Conservation (phyloP, 2,797 vertebrate genomes). For the Eupleurogrammus muticus region DNA sequence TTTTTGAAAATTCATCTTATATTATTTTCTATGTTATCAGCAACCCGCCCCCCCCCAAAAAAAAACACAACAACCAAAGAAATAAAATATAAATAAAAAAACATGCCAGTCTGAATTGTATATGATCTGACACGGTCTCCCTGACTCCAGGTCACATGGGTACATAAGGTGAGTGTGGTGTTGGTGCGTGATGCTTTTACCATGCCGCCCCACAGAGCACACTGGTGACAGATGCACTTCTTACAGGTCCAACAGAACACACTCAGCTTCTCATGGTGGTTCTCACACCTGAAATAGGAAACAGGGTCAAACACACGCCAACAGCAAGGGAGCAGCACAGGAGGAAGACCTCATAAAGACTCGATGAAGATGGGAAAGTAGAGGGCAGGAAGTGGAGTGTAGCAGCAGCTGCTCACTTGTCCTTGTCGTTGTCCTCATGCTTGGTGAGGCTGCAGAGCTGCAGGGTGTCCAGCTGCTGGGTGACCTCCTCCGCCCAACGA, state of each 20-base stretch:
- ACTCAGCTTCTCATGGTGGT: constrained; percentile 98
- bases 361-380: too few relatives aligned
- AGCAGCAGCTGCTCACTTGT: constrained; percentile 87
- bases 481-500: constrained; percentile 99
- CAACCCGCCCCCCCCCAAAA: too few relatives aligned
- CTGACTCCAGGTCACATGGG: too few relatives aligned
- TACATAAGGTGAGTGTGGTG: too few relatives aligned
- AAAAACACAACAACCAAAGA: too few relatives aligned
- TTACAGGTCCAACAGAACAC: constrained; percentile 99
- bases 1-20: too few relatives aligned
- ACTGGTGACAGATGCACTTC: constrained; percentile 99
- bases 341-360: not conserved
- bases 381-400: not conserved
- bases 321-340: too few relatives aligned
- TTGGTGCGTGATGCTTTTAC: constrained; percentile 85
- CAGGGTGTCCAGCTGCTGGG: constrained; percentile 96
- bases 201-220: constrained; percentile 99
- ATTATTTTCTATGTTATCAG: too few relatives aligned
- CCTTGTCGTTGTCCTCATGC: constrained; percentile 98
- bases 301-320: not conserved
- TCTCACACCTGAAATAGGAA: constrained; percentile 90
- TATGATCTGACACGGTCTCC: too few relatives aligned
- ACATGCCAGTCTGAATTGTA: too few relatives aligned
- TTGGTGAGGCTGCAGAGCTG: constrained; percentile 97
- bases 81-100: too few relatives aligned